Evolutionary conservation across 2,113 vertebrate species (phyloP).

Genomic region (Cricetomys ansorgei): DNA sequence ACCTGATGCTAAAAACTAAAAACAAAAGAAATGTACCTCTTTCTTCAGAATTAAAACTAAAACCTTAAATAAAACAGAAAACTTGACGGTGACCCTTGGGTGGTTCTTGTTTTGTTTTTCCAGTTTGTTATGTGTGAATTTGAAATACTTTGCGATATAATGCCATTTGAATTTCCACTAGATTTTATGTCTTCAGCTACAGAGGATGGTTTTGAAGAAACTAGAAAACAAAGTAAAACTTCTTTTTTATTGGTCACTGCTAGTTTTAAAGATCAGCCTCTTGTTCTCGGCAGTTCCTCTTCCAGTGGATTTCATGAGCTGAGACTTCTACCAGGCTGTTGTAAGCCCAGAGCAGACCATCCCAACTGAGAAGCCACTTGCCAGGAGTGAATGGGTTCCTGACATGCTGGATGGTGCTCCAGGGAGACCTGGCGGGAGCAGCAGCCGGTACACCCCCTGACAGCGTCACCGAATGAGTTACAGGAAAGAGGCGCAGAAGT

Average conservation of each 20-base stretch:
- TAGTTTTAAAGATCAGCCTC: neutral
- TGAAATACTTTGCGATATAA: neutral
- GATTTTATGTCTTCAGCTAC: neutral
- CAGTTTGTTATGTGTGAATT: slow-evolving; percentile 9
- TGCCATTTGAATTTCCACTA: neutral
- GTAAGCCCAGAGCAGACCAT: neutral
- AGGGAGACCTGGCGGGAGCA: neutral
- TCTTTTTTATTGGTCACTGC: neutral
- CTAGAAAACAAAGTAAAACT: neutral
- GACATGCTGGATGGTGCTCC: neutral
- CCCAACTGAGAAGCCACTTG: neutral
- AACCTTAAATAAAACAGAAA: slow-evolving; percentile 99
- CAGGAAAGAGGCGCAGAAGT: neutral
- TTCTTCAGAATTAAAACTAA: slow-evolving; percentile 99
- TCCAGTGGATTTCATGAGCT: neutral
- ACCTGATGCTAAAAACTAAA: slow-evolving; percentile 93
- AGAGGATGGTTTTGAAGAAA: neutral
- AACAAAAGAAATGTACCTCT: slow-evolving; percentile 96
- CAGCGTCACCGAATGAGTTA: neutral
- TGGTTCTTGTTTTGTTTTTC: slow-evolving; percentile 79
- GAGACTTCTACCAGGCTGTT: neutral
- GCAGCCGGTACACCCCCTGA: too few species aligned
- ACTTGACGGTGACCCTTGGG: slow-evolving; percentile 89
- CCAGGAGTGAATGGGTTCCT: neutral
- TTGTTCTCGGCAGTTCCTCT: neutral